Evolutionary conservation across 1,140 invertebrate genomes (phyloP).

Genomic region (Gonatopus flavifemur): DNA sequence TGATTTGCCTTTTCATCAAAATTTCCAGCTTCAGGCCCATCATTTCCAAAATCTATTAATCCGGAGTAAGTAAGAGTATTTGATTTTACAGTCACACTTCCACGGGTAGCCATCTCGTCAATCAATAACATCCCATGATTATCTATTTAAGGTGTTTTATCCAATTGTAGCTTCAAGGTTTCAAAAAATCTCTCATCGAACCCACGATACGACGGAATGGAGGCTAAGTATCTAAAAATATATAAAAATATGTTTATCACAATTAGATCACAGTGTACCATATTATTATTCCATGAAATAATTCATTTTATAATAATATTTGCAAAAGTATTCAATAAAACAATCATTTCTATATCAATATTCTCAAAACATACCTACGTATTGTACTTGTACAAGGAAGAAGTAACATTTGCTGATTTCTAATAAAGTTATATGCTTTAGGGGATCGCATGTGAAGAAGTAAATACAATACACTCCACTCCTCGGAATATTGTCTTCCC

Average conservation of each 20-base stretch:
- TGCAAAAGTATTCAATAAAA: too few species aligned
- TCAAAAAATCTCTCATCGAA: slow-evolving; percentile 14
- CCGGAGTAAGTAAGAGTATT: slow-evolving; percentile 12
- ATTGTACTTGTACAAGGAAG: slow-evolving; percentile 14
- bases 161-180: slow-evolving; percentile 11
- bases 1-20: slow-evolving; percentile 21
- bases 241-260: neutral
- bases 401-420: slow-evolving; percentile 8
- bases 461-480: neutral
- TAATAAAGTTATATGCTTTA: neutral
- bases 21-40: neutral
- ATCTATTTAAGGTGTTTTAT: slow-evolving; percentile 7
- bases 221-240: slow-evolving; percentile 10
- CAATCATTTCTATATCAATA: too few species aligned
- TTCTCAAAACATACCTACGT: too few species aligned
- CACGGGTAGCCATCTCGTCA: slow-evolving; percentile 21
- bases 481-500: neutral
- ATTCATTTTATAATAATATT: neutral
- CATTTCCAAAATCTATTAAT: slow-evolving; percentile 13
- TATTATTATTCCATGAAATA: slow-evolving; percentile 4
- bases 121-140: slow-evolving; percentile 21
- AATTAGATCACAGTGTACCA: neutral
- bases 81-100: slow-evolving; percentile 16
- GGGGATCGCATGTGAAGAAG: neutral
- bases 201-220: slow-evolving; percentile 16